A percentile compares a stretch with the other conserved stretches of the same genome.
Evolutionary conservation across 2,888 invertebrate species (phyloP).

Genomic region (Lasioglossum villosulum): DNA sequence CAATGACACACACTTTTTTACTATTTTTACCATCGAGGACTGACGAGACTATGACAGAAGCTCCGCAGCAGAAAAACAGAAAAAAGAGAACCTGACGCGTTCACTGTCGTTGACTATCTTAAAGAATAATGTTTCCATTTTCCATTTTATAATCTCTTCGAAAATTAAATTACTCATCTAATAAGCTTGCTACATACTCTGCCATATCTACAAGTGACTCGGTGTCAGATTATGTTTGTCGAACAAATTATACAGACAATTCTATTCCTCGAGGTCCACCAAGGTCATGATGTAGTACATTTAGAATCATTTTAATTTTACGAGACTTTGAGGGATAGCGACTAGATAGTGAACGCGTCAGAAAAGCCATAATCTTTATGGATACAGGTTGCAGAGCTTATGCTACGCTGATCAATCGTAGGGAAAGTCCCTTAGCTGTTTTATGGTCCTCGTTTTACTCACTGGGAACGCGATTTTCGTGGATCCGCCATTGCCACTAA

Average conservation of each 20-base stretch:
- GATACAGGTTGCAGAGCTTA: background rate
- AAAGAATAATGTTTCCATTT: background rate
- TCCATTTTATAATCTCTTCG: background rate
- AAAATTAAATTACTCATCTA: background rate
- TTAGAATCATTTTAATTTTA: background rate
- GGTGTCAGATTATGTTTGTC: background rate
- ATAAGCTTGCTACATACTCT: background rate
- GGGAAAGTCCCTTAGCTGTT: background rate
- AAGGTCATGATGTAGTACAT: background rate
- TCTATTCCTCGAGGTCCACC: background rate
- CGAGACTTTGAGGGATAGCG: no score
- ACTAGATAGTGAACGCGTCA: background rate
- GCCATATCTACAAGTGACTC: background rate
- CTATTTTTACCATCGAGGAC: slow-evolving; percentile 11
- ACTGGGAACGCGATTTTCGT: background rate
- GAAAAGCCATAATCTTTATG: background rate
- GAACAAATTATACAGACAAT: background rate
- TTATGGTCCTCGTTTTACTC: background rate
- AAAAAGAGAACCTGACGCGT: background rate
- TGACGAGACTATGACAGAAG: background rate
- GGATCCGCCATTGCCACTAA: slow-evolving; percentile 35
- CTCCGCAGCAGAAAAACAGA: background rate
- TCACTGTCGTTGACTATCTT: background rate
- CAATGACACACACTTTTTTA: slow-evolving; percentile 16
- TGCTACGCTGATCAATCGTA: background rate